Evolutionary conservation across 2,113 vertebrate species (phyloP).

Genomic region (Esox niger): DNA sequence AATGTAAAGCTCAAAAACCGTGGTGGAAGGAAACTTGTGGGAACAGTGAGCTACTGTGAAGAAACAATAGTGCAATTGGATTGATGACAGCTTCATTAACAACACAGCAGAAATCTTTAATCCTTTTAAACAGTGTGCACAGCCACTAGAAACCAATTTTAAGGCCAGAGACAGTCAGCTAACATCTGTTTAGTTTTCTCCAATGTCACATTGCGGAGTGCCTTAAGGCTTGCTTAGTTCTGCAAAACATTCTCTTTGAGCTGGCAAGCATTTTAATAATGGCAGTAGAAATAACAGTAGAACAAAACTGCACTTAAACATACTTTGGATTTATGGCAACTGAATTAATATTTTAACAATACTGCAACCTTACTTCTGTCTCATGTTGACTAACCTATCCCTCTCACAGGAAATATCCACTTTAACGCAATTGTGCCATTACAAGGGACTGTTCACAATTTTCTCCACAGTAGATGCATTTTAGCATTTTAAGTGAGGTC

Average conservation of each 20-base stretch:
- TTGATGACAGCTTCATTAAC: neutral
- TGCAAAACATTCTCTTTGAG: constrained; percentile 26
- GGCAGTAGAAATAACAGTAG: neutral
- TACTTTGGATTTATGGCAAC: too few relatives aligned
- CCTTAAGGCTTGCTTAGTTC: constrained; percentile 35
- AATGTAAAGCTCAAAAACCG: constrained; percentile 36
- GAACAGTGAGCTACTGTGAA: constrained; percentile 10
- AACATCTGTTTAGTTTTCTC: constrained; percentile 47
- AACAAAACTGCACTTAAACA: too few relatives aligned
- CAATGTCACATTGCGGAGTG: constrained; percentile 47
- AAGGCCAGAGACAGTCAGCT: constrained; percentile 21
- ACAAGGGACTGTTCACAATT: too few relatives aligned
- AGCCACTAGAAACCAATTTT: constrained; percentile 17
- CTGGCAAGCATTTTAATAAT: constrained; percentile 8
- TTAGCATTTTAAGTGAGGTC: too few relatives aligned
- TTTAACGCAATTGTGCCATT: too few relatives aligned
- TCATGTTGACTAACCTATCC: too few relatives aligned
- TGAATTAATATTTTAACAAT: too few relatives aligned
- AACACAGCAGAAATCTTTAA: neutral
- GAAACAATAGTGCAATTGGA: neutral
- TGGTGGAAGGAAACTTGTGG: constrained; percentile 25
- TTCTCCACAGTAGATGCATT: too few relatives aligned
- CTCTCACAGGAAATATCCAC: too few relatives aligned
- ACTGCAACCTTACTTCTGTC: too few relatives aligned
- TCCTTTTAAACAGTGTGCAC: constrained; percentile 32